Evolutionary conservation across 2,888 invertebrate genomes (phyloP), one percentile per base, ranked within the genome.

Genomic region (Synergus gifuensis): DNA sequence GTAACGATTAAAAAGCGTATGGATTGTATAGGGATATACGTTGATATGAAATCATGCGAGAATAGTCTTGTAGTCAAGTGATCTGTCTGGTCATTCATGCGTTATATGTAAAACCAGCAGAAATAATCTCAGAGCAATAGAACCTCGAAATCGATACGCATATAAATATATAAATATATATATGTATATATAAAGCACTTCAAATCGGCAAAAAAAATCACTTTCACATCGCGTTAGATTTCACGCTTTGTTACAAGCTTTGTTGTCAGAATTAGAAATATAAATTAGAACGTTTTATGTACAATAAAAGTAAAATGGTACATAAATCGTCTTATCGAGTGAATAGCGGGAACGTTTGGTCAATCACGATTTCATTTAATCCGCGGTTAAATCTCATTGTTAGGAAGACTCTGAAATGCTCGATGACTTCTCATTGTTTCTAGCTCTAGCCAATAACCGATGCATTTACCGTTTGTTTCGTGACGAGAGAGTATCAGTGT

Each of bases 381-480:
- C 54, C 49, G 14, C 69, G 69, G 28, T 73, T 54, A 36, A 73
- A 73, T 73, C 73, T 28, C 73, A 73, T 73, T 73, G 73, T 73
- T 54, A 73, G 46, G 73, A 54, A 73, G 73, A 73, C 46, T 60
- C 12, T 49, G 73, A 69, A 54, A 49, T 73, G 73, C 49, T 73
- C 73, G 49, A 73, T 73, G 73, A 73, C 54, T 73, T 73, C 73
- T 73, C 73, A 73, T 73, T 73, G 73, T 73, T 73, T 73, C 36
- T 28, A 54, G 36, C 49, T 54, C 22, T 36, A 46, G 49, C 69
- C 73, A 73, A 73, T 73, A 73, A 49, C 73, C n/a, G 49, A 73
- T 73, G 73, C 73, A 73, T 73, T 73, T 73, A 73, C 73, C 73
- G 73, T 73, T 73, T 73, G 14, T 28, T 69, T 69, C 69, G 69